Evolutionary conservation across 2,797 vertebrate genomes (phyloP).

Genomic region (Pitangus sulphuratus): DNA sequence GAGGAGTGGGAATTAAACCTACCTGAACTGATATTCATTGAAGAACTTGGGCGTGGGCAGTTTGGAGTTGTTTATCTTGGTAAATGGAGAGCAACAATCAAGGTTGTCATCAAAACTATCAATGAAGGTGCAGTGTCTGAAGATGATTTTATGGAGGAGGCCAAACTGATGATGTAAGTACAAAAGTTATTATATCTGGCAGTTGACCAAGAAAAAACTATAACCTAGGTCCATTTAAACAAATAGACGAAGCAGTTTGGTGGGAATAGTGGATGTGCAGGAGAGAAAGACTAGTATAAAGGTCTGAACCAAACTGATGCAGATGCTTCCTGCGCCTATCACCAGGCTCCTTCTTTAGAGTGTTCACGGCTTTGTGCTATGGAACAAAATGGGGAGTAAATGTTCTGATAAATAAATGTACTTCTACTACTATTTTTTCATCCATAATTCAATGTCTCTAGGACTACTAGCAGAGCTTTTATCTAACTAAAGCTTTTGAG

Average conservation of each 20-base stretch:
- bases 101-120: constrained; percentile 79
- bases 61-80: constrained; percentile 87
- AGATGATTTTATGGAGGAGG: constrained; percentile 80
- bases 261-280: background rate
- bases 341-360: background rate
- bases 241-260: background rate
- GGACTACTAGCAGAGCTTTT: background rate
- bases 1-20: constrained; percentile 90
- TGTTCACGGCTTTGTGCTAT: background rate
- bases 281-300: background rate
- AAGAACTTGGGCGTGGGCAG: constrained; percentile 86
- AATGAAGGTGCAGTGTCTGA: constrained; percentile 77
- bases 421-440: background rate
- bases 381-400: background rate
- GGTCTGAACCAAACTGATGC: background rate
- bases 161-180: constrained; percentile 80
- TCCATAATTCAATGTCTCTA: background rate
- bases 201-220: background rate
- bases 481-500: background rate
- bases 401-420: background rate
- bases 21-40: constrained; percentile 82
- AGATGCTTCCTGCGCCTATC: fast-evolving
- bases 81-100: constrained; percentile 77
- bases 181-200: background rate
- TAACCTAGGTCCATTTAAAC: background rate